Evolutionary conservation across 2,888 invertebrate species (phyloP), one percentile per base, ranked within the genome.

Genomic region (Catocala sponsa): DNA sequence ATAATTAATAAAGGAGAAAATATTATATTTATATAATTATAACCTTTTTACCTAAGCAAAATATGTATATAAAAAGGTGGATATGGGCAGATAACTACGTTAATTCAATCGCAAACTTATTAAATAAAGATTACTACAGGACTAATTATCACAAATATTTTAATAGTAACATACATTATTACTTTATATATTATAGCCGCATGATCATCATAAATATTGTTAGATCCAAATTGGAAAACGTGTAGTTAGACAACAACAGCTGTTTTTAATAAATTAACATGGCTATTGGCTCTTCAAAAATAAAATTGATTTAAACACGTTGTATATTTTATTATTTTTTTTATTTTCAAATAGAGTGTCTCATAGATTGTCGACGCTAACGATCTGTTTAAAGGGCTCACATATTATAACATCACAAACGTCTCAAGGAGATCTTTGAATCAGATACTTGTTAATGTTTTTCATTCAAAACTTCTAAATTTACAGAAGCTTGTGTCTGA

Each of bases 361-460:
- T 9, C 35, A 38, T 38, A 38, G 35, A 38, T 6, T 38, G 67
- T 52, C n/a, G 53, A 62, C 46, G 15, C 69, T 72, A 65, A 72
- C 60, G 65, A 66, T 42, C 55, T 54, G 59, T 67, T 74, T 61
- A 43, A 78, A 70, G 67, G 73, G 66, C 53, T 68, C 49, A 57
- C 63, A 66, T 71, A 48, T 38, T 32, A 25, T 38, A 63, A 54
- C 42, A 54, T 63, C 44, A 62, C 48, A 57, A 51, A 65, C 12
- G 25, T 61, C 74, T 67, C 73, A 66, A 69, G 74, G 68, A 79
- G 70, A 64, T 57, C 64, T 70, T 71, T 74, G 68, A 74, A 72
- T 46, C 7, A 50, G 55, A 65, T 42, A 9, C 35, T 55, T 63
- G 67, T 65, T 65, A 53, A 65, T 62, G 48, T 60, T 68, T 63